Base-by-base conservation (phyloP, 2,888 invertebrate species). In the Hypsopygia costalis region DNA sequence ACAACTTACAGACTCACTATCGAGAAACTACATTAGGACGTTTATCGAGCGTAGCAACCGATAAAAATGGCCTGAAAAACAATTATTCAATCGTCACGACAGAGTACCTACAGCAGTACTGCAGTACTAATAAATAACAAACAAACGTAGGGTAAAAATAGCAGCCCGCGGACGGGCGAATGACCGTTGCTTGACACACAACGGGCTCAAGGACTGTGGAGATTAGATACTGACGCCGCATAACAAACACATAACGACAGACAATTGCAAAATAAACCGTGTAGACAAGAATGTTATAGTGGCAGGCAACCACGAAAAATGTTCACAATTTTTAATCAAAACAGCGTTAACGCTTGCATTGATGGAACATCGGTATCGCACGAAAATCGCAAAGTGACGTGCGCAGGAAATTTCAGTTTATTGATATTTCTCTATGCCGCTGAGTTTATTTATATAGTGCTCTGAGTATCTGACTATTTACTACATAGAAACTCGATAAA, bases 121-220 rank as follows among this genome's bases (percentile, higher is more conserved):
- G 58, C 56, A 62, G 52, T 58, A 55, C 62, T 69, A 79, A 75
- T 80, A 81, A 83, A 81, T 76, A 83, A 79, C 77, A 79, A 78
- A 82, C 79, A 83, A 79, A 70, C 72, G 67, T 49, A 57, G 64
- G 45, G 69, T 81, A 83, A 81, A 86, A 86, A 88, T 88, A 88
- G 87, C 70, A 56, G 58, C 68, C 65, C 64, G 60, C 70, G 51
- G 56, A 54, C 73, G 69, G 86, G 79, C 68, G 79, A 87, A 82
- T 78, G 86, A 87, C 87, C 88, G 85, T 60, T 67, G 70, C 69
- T 79, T 86, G 87, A 86, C 87, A 87, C 75, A 83, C 77, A 83
- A 83, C 75, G 73, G 69, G 86, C 85, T 79, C 88, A 88, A 87
- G 88, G 88, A 74, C 83, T 68, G 71, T 49, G 58, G 65, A 81